A percentile compares a stretch with the other conserved stretches of the same genome.
Conservation (phyloP, 2,113 vertebrate genomes). For the Holacanthus passer region DNA sequence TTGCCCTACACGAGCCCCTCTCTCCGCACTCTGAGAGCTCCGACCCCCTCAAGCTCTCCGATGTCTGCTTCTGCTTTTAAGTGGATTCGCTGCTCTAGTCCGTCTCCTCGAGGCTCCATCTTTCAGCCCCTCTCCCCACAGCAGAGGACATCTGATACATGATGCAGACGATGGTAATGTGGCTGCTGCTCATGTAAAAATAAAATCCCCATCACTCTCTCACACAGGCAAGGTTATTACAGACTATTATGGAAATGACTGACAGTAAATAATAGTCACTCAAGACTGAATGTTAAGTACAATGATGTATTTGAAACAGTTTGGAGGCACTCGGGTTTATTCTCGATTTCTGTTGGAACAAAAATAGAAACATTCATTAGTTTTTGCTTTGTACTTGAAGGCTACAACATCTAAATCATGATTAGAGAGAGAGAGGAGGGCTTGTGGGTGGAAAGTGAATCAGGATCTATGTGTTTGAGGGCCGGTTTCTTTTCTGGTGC, state of each 20-base stretch:
- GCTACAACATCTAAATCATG: conserved; percentile 31
- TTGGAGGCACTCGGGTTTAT: conserved; percentile 5
- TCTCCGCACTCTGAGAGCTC: conserved; percentile 22
- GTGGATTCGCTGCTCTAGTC: conserved; percentile 49
- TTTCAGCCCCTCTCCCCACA: conserved; percentile 44
- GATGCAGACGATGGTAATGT: conserved; percentile 68
- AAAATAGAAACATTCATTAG: conserved; percentile 54
- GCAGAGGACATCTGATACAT: conserved; percentile 64
- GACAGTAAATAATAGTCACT: conserved; percentile 60
- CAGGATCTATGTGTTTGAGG: conserved; percentile 34
- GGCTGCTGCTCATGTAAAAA: conserved; percentile 74
- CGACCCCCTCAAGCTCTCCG: conserved; percentile 44
- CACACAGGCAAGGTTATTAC: conserved; percentile 64
- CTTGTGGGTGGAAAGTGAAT: conserved; percentile 26
- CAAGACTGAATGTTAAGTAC: conserved; percentile 38
- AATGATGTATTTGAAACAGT: conserved; percentile 33
- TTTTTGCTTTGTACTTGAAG: conserved; percentile 18
- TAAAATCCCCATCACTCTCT: conserved; percentile 70
- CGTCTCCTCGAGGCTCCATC: conserved; percentile 43
- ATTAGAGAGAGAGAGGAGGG: conserved; percentile 4
- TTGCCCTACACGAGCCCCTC: conserved; percentile 29
- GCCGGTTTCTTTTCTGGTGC: conserved; percentile 46
- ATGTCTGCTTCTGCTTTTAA: conserved; percentile 53
- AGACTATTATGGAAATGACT: conserved; percentile 54
- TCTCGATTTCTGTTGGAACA: conserved; percentile 13